Base-by-base conservation (phyloP, 2,888 invertebrate genomes). In the Eucera pruinosa region DNA sequence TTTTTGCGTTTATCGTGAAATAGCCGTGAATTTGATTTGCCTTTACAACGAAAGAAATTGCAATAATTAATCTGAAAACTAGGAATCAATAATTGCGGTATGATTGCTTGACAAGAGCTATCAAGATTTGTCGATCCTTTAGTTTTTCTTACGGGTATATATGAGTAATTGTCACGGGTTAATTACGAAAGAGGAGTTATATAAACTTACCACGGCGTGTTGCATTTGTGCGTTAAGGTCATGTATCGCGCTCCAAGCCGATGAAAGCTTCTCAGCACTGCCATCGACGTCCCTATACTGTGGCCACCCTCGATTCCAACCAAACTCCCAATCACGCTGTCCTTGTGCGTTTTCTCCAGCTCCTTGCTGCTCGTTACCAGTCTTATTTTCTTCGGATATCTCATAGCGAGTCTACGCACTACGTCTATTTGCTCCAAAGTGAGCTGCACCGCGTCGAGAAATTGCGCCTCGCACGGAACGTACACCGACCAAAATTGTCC, bases 291-390 rank as follows among this genome's bases (percentile, higher is more conserved):
- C 73, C 95, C 95, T 52, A 96, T 93, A 18, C 94, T 94, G 90
- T 96, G 95, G 0, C 95, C 95, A 7, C 95, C 95, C 83, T 95
- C 95, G 39, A 96, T 93, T 0, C 94, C 95, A 65, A 95, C 93
- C 50, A 96, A 89, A 78, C 95, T 94, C 0, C 94, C 95, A 3
- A 95, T 93, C 78, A 94, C 94, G 0, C 94, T 94, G 0, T 93
- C 93, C 36, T 93, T 93, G 86, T 95, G 95, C 0, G 95, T 94
- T 77, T 94, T 93, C 85, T 94, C 93, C 88, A 95, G 93, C 89
- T 94, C 95, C 60, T 92, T 92, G 58, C 94, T 94, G 0, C 93
- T 93, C 33, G 94, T 93, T 2, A 94, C 94, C 72, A 94, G 93
- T 66, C 93, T 92, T 90, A 94, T 93, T 6, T 92, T 91, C 54